Percentiles rank a stretch among this genome's conserved stretches.
phyloP scores from a whole-genome alignment of 2,797 vertebrate genomes.

The Mormyrus hasselquistii region DNA sequence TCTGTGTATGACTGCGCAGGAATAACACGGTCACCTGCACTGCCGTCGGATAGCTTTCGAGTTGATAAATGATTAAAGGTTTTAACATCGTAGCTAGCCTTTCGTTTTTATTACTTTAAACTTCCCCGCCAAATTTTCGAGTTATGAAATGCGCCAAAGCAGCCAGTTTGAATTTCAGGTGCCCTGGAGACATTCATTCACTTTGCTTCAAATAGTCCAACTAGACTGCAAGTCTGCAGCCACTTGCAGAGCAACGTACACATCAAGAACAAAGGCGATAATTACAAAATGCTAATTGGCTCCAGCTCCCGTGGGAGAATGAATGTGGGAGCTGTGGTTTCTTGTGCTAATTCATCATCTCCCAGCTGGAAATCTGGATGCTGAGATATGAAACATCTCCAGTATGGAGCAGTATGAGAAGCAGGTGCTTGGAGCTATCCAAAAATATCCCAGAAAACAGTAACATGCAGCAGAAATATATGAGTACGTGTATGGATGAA shows the following conservation, averaged over 20 bases:
- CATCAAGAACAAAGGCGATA: background rate
- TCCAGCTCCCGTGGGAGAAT: background rate
- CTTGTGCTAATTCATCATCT: background rate
- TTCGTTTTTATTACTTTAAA: background rate
- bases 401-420: background rate
- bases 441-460: background rate
- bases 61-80: background rate
- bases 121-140: background rate
- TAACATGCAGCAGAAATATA: background rate
- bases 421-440: background rate
- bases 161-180: background rate
- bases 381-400: background rate
- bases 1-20: background rate
- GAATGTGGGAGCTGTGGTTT: background rate
- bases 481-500: background rate
- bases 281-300: background rate
- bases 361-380: background rate
- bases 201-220: background rate
- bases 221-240: background rate
- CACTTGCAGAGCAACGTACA: background rate
- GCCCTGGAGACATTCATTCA: background rate
- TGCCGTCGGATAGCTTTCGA: background rate
- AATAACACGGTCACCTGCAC: background rate
- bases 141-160: background rate
- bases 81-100: background rate